Evolutionary conservation across 1,140 invertebrate genomes (phyloP), one percentile per base, ranked within the genome.

Genomic region (Orchesella cincta): DNA sequence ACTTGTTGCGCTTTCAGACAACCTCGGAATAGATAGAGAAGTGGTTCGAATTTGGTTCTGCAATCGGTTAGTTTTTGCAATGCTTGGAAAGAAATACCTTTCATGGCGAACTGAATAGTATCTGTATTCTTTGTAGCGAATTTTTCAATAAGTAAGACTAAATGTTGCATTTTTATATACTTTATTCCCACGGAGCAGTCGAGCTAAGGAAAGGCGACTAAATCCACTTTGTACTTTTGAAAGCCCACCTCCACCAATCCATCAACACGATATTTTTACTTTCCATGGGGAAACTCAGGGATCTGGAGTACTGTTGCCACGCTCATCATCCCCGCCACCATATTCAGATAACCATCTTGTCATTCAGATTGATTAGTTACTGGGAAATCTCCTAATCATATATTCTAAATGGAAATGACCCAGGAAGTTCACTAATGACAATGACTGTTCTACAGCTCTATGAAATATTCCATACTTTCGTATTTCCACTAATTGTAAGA

Each of bases 21-120:
- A 90, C 76, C 89, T 99, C 31, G 91, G 92, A 77, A 98, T 99
- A 94, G 98, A 99, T 85, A 98, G 98, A 85, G 97, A 99, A 87
- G 96, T 98, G 29, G 94, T 98, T 28, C 88, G 96, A 79, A 96
- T 98, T 1, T 98, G 96, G 96, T 98, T 98, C 85, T 98, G 96
- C 87, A 98, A 98, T 87, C 91, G 95, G 88, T 90, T 84, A 85
- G 83, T 75, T 73, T 76, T 76, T 77, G 70, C 62, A n/a, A n/a
- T n/a, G n/a, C n/a, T n/a, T n/a, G n/a, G n/a, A n/a, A n/a, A n/a
- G n/a, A n/a, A n/a, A n/a, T n/a, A 12, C 62, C 3, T 18, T 34
- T 31, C 35, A 70, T 12, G 26, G 14, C 28, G 3, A n/a, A n/a
- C n/a, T n/a, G n/a, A n/a, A n/a, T n/a, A n/a, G n/a, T n/a, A n/a